These are phyloP conservation scores for Neosilurus hyrtlii DNA, from an alignment of 2,797 vertebrate genomes.

Conservation along the genomic window DNA sequence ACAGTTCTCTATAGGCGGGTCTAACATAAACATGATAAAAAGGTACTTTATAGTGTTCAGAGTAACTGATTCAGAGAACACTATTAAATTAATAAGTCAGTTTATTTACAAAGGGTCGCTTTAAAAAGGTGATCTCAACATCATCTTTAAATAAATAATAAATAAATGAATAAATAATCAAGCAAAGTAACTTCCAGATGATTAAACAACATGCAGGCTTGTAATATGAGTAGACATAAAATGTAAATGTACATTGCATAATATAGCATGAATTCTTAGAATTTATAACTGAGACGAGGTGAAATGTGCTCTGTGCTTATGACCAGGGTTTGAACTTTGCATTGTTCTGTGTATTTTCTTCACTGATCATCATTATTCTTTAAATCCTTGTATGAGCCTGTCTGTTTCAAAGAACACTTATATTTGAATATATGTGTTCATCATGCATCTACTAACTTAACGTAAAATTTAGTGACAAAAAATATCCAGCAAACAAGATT, in stretches of 20 bases:
- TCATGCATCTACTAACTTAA: too few relatives aligned
- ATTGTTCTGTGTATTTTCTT: neutral
- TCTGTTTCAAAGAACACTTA: too few relatives aligned
- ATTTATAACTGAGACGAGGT: neutral
- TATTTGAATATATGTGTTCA: too few relatives aligned
- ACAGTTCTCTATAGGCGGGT: too few relatives aligned
- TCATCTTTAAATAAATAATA: neutral
- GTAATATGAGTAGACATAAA: neutral
- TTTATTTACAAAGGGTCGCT: neutral
- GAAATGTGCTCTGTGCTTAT: neutral
- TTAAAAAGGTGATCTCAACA: neutral
- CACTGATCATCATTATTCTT: neutral
- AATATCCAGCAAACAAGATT: neutral
- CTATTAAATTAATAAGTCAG: neutral
- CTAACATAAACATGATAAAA: neutral
- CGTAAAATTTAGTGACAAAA: neutral
- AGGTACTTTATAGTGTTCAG: neutral
- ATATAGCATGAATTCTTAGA: neutral
- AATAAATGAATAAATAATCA: neutral
- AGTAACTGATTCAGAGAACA: neutral
- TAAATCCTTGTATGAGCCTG: neutral
- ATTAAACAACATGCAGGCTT: slow-evolving; percentile 7
- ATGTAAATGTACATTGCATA: neutral
- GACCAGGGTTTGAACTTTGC: too few relatives aligned
- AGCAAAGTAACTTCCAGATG: neutral